phyloP scores from a whole-genome alignment of 2,797 vertebrate species.

The Sebastolobus alascanus region DNA sequence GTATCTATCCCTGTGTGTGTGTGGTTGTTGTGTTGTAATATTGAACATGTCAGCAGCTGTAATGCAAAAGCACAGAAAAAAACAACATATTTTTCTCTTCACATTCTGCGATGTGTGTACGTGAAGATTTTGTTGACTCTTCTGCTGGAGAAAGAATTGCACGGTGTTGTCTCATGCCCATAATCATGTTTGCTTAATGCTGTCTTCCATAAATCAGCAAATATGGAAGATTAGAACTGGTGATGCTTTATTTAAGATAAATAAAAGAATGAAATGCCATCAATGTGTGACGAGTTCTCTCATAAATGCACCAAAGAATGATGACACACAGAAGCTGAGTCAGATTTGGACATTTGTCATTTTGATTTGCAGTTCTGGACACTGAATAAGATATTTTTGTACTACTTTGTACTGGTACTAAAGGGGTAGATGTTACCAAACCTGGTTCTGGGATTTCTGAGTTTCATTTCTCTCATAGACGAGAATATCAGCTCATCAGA shows the following conservation, averaged over 20 bases:
- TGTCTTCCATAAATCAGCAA: background rate
- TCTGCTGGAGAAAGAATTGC: background rate
- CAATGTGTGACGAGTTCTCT: background rate
- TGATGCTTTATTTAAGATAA: background rate
- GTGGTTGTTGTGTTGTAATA: background rate
- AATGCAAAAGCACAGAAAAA: background rate
- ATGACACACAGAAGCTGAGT: background rate
- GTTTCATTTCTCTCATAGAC: background rate
- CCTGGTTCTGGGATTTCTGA: background rate
- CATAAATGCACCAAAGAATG: background rate
- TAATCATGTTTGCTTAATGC: background rate
- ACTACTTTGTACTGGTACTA: too few species aligned
- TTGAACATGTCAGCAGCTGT: background rate
- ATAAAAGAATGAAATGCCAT: background rate
- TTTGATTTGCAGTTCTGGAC: background rate
- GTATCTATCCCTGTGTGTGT: slow-evolving; percentile 11
- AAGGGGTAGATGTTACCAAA: background rate
- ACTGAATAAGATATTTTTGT: too few species aligned
- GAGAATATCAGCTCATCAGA: background rate
- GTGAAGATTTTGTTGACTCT: background rate
- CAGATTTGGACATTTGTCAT: background rate
- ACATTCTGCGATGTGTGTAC: background rate
- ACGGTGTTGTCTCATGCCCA: background rate
- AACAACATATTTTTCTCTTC: background rate
- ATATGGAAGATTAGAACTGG: background rate